These are phyloP conservation scores for Ladona fulva DNA, from an alignment of 1,140 invertebrate species.

Conservation along the genomic window DNA sequence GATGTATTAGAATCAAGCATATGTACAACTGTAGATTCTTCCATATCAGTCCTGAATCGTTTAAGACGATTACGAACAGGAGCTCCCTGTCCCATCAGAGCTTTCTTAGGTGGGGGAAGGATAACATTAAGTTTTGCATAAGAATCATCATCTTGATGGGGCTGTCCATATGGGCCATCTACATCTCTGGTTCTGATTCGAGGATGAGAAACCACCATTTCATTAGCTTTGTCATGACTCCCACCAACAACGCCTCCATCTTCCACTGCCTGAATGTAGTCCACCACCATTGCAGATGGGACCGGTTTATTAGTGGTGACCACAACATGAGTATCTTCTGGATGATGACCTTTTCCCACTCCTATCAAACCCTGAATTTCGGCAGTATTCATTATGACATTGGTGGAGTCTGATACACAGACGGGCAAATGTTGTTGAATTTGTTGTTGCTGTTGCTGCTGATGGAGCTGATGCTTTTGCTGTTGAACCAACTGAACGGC, in stretches of 20 bases:
- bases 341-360: neutral
- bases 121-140: neutral
- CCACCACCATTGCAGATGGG: conserved; percentile 25
- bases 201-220: neutral
- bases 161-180: neutral
- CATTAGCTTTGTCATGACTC: conserved; percentile 1
- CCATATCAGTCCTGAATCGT: neutral
- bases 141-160: neutral
- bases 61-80: neutral
- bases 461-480: conserved; percentile 38
- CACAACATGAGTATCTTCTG: conserved; percentile 12
- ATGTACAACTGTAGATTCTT: neutral
- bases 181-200: neutral
- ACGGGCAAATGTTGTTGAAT: neutral
- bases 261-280: conserved; percentile 28
- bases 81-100: neutral
- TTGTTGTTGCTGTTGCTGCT: conserved; percentile 22
- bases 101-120: neutral
- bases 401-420: conserved; percentile 17
- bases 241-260: conserved; percentile 20
- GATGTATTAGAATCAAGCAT: neutral
- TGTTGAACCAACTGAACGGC: conserved; percentile 44
- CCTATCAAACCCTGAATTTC: conserved; percentile 11
- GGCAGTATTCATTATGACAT: conserved; percentile 22
- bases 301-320: conserved; percentile 24